Base-by-base conservation (phyloP, 2,888 invertebrate genomes). In the Epistrophella euchroma region DNA sequence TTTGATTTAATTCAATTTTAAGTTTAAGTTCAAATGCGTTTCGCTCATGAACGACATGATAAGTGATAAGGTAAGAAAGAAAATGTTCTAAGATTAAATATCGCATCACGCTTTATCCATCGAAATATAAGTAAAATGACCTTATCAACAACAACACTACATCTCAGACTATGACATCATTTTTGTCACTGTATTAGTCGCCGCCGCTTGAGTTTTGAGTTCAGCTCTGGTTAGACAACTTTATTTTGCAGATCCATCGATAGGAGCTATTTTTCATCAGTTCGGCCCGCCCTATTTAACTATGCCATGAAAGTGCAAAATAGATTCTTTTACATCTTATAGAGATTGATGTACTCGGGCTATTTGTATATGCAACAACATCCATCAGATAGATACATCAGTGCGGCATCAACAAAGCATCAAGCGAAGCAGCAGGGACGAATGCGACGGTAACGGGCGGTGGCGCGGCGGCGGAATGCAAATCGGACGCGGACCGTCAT, bases 261-360 rank as follows among this genome's bases (percentile, higher is more conserved):
- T 79, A 64, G 62, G 35, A 74, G 64, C 58, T 64, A 74, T 75
- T 78, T 79, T 74, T 75, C 64, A 83, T 71, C 64, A 70, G 66
- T 66, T 79, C 19, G 66, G 22, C 60, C 37, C 71, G 71, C 71
- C 71, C 58, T 58, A 74, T 58, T 84, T 56, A 35, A 45, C 64
- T 71, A 50, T 37, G 70, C 70, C 70, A 78, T 58, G 78, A 74
- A 84, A 79, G 79, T 84, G 84, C 79, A 50, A 84, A 84, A 70
- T 66, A 74, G 55, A 68, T 52, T 84, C 47, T 28, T 35, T 32
- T 35, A 60, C 32, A 71, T 70, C 55, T 37, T 40, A 47, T 17
- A 60, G 73, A 82, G n/a, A n/a, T n/a, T 52, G 56, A 22, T 74
- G 62, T 66, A 74, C 79, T 52, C 28, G 40, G 70, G 71, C 64